Evolutionary conservation across 2,888 invertebrate genomes (phyloP).

Genomic region (Strigamia crassipes): DNA sequence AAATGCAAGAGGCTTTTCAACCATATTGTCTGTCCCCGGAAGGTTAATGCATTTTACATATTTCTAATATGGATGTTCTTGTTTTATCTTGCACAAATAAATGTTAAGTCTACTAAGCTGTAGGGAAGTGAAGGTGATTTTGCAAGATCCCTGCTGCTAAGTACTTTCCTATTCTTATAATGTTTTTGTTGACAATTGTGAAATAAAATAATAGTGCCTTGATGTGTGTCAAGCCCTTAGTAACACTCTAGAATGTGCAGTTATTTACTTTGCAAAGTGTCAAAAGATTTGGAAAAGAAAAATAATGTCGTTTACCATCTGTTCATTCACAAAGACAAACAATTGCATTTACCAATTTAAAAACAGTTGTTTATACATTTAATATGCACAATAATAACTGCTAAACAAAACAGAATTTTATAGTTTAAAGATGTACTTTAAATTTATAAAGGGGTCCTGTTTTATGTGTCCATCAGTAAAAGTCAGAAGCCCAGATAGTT

Average conservation of each 20-base stretch:
- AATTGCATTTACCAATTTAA: not conserved
- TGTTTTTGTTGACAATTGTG: no score
- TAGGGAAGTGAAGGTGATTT: no score
- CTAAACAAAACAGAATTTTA: not conserved
- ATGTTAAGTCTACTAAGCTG: no score
- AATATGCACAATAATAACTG: not conserved
- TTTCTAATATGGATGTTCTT: no score
- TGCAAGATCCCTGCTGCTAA: no score
- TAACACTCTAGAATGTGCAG: not conserved
- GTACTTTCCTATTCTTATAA: no score
- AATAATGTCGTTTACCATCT: not conserved
- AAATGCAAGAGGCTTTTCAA: no score
- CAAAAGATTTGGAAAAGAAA: not conserved
- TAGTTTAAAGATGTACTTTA: not conserved
- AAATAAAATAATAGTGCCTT: no score
- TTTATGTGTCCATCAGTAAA: not conserved
- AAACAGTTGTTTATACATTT: not conserved
- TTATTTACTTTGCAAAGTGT: not conserved
- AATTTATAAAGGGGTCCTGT: not conserved
- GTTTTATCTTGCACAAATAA: no score
- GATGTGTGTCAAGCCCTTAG: not conserved
- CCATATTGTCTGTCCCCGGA: no score
- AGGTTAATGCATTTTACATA: no score
- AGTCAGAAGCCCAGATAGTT: not conserved
- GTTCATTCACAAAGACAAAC: not conserved